Percentiles rank a stretch among this genome's conserved stretches.
Evolutionary conservation across 2,113 vertebrate genomes (phyloP).

Genomic region (Zootoca vivipara): DNA sequence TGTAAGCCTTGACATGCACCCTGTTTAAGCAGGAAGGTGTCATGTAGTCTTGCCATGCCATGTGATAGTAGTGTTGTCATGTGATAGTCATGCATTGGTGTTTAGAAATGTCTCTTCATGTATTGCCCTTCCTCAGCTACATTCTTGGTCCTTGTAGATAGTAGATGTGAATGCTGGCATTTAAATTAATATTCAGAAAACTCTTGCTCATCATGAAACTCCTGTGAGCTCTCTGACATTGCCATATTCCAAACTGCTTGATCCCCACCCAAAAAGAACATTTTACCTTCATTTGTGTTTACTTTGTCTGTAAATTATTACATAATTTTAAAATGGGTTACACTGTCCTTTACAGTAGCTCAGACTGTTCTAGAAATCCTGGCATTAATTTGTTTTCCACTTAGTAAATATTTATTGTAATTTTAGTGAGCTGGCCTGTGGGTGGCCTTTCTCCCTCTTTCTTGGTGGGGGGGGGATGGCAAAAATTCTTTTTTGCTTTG

Average conservation of each 20-base stretch:
- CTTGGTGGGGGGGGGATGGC: constrained; percentile 36
- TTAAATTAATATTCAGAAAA: neutral
- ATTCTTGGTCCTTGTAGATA: neutral
- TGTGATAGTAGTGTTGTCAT: neutral
- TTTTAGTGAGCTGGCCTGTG: constrained; percentile 38
- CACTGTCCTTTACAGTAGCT: neutral
- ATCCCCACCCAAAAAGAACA: accelerated
- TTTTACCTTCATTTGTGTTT: neutral
- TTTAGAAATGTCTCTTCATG: too few relatives aligned
- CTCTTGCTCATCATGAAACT: neutral
- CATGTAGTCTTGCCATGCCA: neutral
- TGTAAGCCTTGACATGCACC: neutral
- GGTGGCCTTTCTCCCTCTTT: too few relatives aligned
- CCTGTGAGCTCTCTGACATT: neutral
- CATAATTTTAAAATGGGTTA: neutral
- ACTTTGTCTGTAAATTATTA: neutral
- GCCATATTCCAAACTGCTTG: accelerated
- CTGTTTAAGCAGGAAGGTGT: neutral
- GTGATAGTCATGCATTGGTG: too few relatives aligned
- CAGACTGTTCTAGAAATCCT: neutral
- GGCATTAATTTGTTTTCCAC: neutral
- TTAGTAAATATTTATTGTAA: constrained; percentile 23
- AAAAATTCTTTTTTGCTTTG: constrained; percentile 40
- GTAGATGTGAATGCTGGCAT: neutral
- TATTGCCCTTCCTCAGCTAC: accelerated